Percentiles rank a stretch among this genome's conserved stretches.
Conservation (phyloP, 37 sponge, comb jelly and placozoan species). For the Agelas oroides region DNA sequence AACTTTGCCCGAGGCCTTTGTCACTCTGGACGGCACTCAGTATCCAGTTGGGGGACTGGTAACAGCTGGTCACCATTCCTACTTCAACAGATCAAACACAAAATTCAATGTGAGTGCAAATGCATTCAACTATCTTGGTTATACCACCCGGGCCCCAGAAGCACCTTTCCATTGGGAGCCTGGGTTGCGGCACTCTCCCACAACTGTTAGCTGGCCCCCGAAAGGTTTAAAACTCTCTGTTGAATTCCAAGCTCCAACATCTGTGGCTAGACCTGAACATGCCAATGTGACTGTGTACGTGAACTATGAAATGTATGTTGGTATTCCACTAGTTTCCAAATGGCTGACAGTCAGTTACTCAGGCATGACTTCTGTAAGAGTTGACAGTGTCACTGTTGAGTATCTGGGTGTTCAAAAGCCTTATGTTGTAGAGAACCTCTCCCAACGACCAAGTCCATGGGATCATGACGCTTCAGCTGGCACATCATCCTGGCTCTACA, state of each 20-base stretch:
- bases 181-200: slow-evolving; percentile 54
- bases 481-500: slow-evolving; percentile 73
- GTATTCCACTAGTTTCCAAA: slow-evolving; percentile 63
- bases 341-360: slow-evolving; percentile 55
- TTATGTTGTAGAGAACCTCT: slow-evolving; percentile 17
- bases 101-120: background rate
- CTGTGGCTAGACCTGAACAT: slow-evolving; percentile 32
- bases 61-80: slow-evolving; percentile 15
- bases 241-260: slow-evolving; percentile 28
- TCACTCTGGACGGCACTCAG: slow-evolving; percentile 46
- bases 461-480: slow-evolving; percentile 18
- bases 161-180: slow-evolving; percentile 74
- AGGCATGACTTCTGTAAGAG: slow-evolving; percentile 2
- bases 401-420: slow-evolving; percentile 49
- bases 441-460: slow-evolving; percentile 27
- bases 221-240: slow-evolving; percentile 47
- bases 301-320: slow-evolving; percentile 71
- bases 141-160: background rate
- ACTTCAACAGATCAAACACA: slow-evolving; percentile 28
- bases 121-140: background rate
- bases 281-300: slow-evolving; percentile 18
- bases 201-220: slow-evolving; percentile 52
- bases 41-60: slow-evolving; percentile 58
- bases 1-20: slow-evolving; percentile 23
- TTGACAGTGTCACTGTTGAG: slow-evolving; percentile 28